Evolutionary conservation across 2,113 vertebrate species (phyloP).

Genomic region (Neolamprologus kungweensis): DNA sequence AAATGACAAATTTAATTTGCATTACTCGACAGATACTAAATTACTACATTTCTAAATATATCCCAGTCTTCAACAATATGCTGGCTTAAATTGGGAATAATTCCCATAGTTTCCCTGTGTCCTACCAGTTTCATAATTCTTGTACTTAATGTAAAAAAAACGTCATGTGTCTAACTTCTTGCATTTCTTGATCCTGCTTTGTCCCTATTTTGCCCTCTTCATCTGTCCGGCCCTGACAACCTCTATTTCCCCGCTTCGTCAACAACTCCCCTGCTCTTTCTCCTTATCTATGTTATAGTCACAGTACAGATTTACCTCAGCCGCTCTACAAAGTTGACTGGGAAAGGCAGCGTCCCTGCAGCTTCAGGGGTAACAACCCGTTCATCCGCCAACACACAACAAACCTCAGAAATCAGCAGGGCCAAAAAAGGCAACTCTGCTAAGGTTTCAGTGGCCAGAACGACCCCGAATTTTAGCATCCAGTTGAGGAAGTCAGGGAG

Average conservation of each 20-base stretch:
- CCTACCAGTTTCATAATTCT: neutral
- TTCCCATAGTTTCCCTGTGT: neutral
- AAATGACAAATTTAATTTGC: neutral
- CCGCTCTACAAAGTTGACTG: slow-evolving; percentile 62
- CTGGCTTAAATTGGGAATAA: neutral
- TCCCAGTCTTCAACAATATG: neutral
- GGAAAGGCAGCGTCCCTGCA: slow-evolving; percentile 45
- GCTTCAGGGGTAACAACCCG: slow-evolving; percentile 45
- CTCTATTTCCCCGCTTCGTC: slow-evolving; percentile 29
- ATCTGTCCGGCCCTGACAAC: slow-evolving; percentile 60
- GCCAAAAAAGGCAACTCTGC: slow-evolving; percentile 48
- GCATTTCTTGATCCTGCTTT: neutral
- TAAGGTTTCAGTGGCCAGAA: slow-evolving; percentile 46
- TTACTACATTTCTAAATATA: neutral
- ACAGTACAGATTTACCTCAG: slow-evolving; percentile 75
- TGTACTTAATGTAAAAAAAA: neutral
- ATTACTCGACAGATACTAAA: neutral
- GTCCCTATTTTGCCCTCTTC: slow-evolving; percentile 4
- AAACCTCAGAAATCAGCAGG: slow-evolving; percentile 54
- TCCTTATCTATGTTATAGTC: slow-evolving; percentile 57
- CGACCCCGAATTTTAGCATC: slow-evolving; percentile 62
- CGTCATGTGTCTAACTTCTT: slow-evolving; percentile 17
- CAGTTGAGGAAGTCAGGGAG: slow-evolving; percentile 69
- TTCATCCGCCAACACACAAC: slow-evolving; percentile 39
- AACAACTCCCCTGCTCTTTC: slow-evolving; percentile 42